Evolutionary conservation across 2,888 invertebrate genomes (phyloP), one percentile per base, ranked within the genome.

Genomic region (Eledona agricola): DNA sequence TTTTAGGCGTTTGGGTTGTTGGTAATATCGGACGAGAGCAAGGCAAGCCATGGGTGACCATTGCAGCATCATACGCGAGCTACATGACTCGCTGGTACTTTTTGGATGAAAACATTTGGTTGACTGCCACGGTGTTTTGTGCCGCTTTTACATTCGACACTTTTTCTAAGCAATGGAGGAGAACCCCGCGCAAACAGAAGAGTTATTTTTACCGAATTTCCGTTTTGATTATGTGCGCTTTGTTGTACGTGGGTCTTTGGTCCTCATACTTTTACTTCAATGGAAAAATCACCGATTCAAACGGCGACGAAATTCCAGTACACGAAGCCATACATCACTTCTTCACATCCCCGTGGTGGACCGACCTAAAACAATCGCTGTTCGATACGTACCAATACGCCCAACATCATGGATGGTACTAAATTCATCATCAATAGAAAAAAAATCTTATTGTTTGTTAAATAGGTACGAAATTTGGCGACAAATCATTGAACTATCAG

Each of bases 281-380:
- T 70, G 92, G 93, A 6, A 89, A 87, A 53, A 81, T 95, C 40
- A 88, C 88, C 0, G 92, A 93, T 72, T 70, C 74, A 1, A 74
- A 75, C 54, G 95, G 94, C 0, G 93, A 95, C 57, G 89, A 90
- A 70, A 86, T 95, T 6, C 93, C 91, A 17, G 80, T 96, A 1
- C 87, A 91, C 53, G 95, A 95, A 72, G 95, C 95, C 0, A 64
- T 96, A 0, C 85, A 87, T 63, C 92, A 96, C 73, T 93, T 97
- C 76, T 86, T 95, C 64, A 92, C 90, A 2, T 92, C 93, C 2
- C 92, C 92, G 59, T 89, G 83, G 86, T 93, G 93, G 91, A 79
- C 85, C n/a, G 90, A 93, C 66, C 80, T 93, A 17, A 84, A 87
- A 66, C 86, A 87, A 67, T 84, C 84, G 3, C 70, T 95, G 0